Evolutionary conservation across 2,888 invertebrate species (phyloP), one percentile per base, ranked within the genome.

Genomic region (Megamerina dolium): DNA sequence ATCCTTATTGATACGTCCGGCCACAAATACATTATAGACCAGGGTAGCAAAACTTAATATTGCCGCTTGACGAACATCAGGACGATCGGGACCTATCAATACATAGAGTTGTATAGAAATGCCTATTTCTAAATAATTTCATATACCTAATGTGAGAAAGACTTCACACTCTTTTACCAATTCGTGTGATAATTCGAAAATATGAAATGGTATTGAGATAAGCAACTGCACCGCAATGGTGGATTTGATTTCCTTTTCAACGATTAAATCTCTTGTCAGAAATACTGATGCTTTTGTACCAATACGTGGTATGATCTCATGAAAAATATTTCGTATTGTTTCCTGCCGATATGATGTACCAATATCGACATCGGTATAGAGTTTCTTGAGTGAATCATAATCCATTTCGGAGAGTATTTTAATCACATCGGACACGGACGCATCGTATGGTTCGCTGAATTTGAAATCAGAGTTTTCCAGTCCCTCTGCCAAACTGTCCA

Each of bases 261-360:
- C 62, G 2, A 85, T 78, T 32, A 85, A 66, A 54, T 83, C 78
- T 46, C 79, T 74, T 21, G 83, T 79, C 37, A 85, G 77, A 33
- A 78, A 69, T 1, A 81, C 81, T 3, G 83, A 78, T 1, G 79
- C 79, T 21, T 77, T 77, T 6, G 82, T 83, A 31, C 83, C 79
- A 19, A 82, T 78, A 55, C 83, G 80, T 1, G 85, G 85, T 23
- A 85, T 72, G 1, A 82, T 77, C 61, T 85, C 85, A 52, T 84
- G 68, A 59, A 85, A 84, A 57, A 85, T 80, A 58, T 85, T 85
- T 34, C 82, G 75, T 18, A 82, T 78, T 0, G 85, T 85, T 64
- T 85, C 85, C 63, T 83, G 76, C 20, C 81, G 79, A 56, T 85
- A 85, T 52, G 85, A 85, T 3, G 85, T 85, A 1, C 85, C 84